Evolutionary conservation across 2,113 vertebrate species (phyloP), one percentile per base, ranked within the genome.

Genomic region (Oophaga pumilio): DNA sequence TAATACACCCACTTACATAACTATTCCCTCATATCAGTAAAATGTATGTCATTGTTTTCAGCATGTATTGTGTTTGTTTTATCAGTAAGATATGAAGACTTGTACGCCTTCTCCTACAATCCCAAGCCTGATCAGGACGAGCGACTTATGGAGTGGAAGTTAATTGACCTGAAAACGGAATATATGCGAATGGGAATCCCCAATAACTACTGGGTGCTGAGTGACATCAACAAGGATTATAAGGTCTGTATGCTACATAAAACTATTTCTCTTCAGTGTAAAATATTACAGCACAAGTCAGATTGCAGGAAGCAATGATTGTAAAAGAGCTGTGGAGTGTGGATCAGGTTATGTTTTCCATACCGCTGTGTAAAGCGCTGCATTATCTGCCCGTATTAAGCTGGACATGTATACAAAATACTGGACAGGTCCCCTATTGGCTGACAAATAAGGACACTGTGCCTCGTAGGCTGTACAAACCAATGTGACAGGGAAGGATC

Each of bases 71-170:
- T 64, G 5, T 56, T 13, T 26, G 5, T 89, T 88, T 64, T 89
- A 14, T 83, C 85, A 96, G 95, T 89, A 88, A 94, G 91, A 89
- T 79, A 91, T 0, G 95, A 97, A 89, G 95, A 96, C 49, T 93
- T 96, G 76, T 96, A 95, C 90, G 95, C 95, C 49, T 97, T 96
- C 87, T 92, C 94, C 28, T 97, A 95, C 85, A 96, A 95, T 64
- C 95, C 94, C 1, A 94, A 95, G 77, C 91, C 90, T 86, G 93
- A 93, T n/a, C 95, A 94, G 87, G 93, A 93, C 20, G 94, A 69
- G 82, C 92, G 95, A 59, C 91, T 92, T n/a, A 88, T 89, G 53
- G 95, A 95, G 0, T 96, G 95, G 95, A 94, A 93, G 20, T 15
- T 94, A 82, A 92, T 96, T 84, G 92, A 94, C 86, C 64, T 96